Conservation (phyloP, 2,888 invertebrate genomes). For the Noctua comes region DNA sequence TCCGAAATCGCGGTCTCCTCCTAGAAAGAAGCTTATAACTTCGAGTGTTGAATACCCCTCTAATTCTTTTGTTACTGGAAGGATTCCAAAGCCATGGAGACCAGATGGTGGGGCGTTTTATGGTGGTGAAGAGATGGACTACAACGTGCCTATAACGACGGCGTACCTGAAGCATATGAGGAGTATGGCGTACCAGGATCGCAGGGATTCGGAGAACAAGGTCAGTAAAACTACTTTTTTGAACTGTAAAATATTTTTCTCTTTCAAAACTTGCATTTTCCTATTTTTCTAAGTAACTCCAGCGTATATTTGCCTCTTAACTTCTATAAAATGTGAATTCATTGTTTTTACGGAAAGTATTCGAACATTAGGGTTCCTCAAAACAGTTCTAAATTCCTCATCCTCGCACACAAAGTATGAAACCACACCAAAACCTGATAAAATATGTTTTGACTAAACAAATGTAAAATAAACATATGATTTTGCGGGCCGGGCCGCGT, state of each 20-base stretch:
- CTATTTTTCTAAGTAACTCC: no score
- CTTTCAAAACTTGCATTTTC: neutral
- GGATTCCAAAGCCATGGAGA: slow-evolving; percentile 91
- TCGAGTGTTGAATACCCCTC: slow-evolving; percentile 77
- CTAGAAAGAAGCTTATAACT: slow-evolving; percentile 87
- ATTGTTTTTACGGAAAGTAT: slow-evolving; percentile 6
- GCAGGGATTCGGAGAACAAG: slow-evolving; percentile 82
- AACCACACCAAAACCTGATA: slow-evolving; percentile 67
- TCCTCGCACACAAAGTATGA: slow-evolving; percentile 43
- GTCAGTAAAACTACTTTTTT: slow-evolving; percentile 72
- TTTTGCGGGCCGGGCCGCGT: slow-evolving; percentile 73
- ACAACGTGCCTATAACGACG: slow-evolving; percentile 96
- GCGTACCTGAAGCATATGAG: slow-evolving; percentile 96
- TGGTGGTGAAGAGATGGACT: slow-evolving; percentile 92
- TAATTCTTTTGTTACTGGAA: slow-evolving; percentile 83
- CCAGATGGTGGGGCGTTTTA: slow-evolving; percentile 86
- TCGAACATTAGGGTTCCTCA: slow-evolving; percentile 35
- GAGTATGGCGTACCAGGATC: slow-evolving; percentile 90
- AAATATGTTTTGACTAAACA: slow-evolving; percentile 76
- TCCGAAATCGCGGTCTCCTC: slow-evolving; percentile 87
- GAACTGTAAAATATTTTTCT: neutral
- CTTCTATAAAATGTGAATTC: neutral
- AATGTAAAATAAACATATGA: slow-evolving; percentile 77
- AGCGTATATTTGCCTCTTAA: neutral
- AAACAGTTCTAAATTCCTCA: slow-evolving; percentile 60